Conservation (phyloP, 2,113 vertebrate genomes). For the Sylvietta virens region DNA sequence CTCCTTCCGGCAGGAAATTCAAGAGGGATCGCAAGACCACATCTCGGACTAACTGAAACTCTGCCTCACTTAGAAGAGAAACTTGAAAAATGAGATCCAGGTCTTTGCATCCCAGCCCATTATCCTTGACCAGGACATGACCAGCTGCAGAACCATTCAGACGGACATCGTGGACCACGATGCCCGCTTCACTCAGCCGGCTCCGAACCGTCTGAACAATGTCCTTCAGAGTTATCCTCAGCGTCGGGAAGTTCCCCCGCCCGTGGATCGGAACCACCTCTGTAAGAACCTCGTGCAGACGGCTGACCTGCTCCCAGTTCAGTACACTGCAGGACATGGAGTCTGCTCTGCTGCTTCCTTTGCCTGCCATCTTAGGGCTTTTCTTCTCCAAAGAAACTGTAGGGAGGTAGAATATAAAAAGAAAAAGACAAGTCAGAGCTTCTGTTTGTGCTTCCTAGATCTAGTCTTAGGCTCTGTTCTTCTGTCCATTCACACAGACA, state of each 20-base stretch:
- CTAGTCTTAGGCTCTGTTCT: neutral
- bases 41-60: constrained; percentile 90
- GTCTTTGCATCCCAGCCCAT: constrained; percentile 93
- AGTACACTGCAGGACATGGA: constrained; percentile 80
- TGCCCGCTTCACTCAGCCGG: constrained; percentile 80
- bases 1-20: constrained; percentile 92
- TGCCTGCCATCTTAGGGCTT: constrained; percentile 71
- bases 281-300: constrained; percentile 87
- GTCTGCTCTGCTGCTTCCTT: constrained; percentile 61
- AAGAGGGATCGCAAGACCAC: constrained; percentile 89
- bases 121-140: constrained; percentile 93
- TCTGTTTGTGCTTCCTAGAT: neutral
- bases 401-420: neutral
- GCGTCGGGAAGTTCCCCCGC: constrained; percentile 93
- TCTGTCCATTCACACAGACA: neutral
- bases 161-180: constrained; percentile 86
- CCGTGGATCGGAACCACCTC: constrained; percentile 91
- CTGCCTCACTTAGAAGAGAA: constrained; percentile 81
- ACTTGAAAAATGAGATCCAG: constrained; percentile 96
- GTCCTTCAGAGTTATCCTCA: constrained; percentile 90
- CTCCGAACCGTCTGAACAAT: constrained; percentile 88
- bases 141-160: constrained; percentile 95
- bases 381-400: constrained; percentile 56
- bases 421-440: neutral
- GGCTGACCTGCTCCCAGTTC: constrained; percentile 92